These are phyloP conservation scores for Ameiurus melas DNA, from an alignment of 2,113 vertebrate genomes.

Conservation along the genomic window DNA sequence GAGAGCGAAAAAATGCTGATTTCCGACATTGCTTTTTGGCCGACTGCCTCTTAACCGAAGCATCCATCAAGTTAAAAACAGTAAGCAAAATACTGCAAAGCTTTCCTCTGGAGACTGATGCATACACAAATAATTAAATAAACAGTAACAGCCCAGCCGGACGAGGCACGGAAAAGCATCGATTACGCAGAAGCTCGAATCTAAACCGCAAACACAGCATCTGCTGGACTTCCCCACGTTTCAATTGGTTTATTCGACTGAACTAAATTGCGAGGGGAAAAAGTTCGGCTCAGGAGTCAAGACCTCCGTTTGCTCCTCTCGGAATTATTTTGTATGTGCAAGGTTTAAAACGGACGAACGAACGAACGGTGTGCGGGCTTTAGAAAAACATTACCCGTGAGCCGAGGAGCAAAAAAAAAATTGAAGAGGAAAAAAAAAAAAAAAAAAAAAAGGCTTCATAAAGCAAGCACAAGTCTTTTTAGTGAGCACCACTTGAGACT, in stretches of 20 bases:
- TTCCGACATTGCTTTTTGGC: not conserved
- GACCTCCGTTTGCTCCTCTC: not conserved
- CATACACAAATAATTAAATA: slow-evolving; percentile 16
- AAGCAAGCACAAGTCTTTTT: not conserved
- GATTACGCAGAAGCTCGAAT: not conserved
- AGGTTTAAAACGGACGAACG: slow-evolving; percentile 27
- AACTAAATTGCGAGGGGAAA: not conserved
- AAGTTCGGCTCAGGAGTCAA: not conserved
- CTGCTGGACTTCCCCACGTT: not conserved
- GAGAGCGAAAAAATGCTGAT: not conserved
- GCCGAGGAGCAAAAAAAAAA: not conserved
- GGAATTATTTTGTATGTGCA: not conserved
- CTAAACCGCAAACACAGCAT: not conserved
- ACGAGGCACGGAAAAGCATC: not conserved
- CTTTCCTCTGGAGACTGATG: not conserved
- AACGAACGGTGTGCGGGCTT: slow-evolving; percentile 22
- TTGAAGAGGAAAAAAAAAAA: not conserved
- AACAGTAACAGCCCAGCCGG: not conserved
- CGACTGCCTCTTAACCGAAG: not conserved
- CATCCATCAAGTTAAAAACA: slow-evolving; percentile 29
- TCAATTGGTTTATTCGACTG: not conserved
- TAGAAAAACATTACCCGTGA: not conserved
- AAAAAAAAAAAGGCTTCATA: not conserved
- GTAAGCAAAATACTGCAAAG: not conserved
- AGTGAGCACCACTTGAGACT: slow-evolving; percentile 10